A percentile compares a stretch with the other conserved stretches of the same genome.
Conservation (phyloP, 2,797 vertebrate genomes). For the Argya squamiceps region DNA sequence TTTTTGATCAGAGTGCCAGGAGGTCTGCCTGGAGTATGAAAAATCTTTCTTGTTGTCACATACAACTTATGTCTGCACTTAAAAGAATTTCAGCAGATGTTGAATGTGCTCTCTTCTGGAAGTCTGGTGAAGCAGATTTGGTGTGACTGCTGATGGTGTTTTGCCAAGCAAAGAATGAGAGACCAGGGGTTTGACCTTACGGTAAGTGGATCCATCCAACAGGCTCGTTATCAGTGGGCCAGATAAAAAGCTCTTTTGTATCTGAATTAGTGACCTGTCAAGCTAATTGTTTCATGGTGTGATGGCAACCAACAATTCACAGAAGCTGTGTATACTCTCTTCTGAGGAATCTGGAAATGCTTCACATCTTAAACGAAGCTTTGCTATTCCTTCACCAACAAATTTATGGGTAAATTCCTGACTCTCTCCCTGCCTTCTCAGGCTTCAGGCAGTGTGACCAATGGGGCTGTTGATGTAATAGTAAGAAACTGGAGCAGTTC, state of each 20-base stretch:
- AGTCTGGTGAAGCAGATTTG: not conserved
- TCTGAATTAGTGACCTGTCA: slow-evolving; percentile 35
- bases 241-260: not conserved
- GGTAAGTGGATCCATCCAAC: not conserved
- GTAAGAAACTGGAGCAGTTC: not conserved
- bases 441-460: not conserved
- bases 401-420: not conserved
- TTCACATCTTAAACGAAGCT: not conserved
- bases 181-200: not conserved
- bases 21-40: not conserved
- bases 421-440: not conserved
- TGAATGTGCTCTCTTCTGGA: not conserved
- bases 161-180: not conserved
- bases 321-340: not conserved
- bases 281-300: slow-evolving; percentile 3
- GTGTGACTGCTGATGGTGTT: not conserved
- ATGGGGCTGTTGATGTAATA: not conserved
- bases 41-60: not conserved
- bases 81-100: not conserved
- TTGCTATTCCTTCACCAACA: not conserved
- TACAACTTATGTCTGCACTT: not conserved
- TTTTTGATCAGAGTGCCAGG: slow-evolving; percentile 14
- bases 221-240: not conserved
- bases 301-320: not conserved
- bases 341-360: not conserved